These are phyloP conservation scores for Thalpophila matura DNA, from an alignment of 2,888 invertebrate genomes.

Conservation along the genomic window DNA sequence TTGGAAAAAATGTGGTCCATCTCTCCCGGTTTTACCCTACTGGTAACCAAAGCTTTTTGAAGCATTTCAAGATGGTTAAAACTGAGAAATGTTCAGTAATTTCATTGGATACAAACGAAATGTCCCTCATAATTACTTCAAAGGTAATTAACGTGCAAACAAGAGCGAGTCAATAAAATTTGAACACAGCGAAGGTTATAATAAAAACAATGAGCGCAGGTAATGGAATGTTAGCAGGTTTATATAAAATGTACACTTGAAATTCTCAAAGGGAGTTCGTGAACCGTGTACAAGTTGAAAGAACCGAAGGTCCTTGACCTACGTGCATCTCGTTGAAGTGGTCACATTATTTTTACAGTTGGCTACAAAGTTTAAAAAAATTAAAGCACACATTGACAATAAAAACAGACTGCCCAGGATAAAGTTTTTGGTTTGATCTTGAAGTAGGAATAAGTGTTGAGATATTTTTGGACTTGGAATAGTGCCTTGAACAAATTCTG, in stretches of 20 bases:
- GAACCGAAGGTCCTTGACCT: slow-evolving; percentile 49
- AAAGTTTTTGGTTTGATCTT: too few relatives aligned
- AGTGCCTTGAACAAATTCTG: too few relatives aligned
- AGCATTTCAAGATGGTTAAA: slow-evolving; percentile 17
- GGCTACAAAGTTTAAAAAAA: slow-evolving; percentile 7
- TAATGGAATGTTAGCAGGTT: slow-evolving; percentile 30
- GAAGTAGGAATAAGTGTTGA: too few relatives aligned
- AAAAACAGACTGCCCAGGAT: too few relatives aligned
- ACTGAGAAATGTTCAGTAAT: slow-evolving; percentile 12
- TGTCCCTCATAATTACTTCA: slow-evolving; percentile 40
- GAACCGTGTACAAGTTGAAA: slow-evolving; percentile 50
- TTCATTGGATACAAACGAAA: slow-evolving; percentile 12
- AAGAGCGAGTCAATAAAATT: slow-evolving; percentile 38
- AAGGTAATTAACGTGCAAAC: slow-evolving; percentile 44
- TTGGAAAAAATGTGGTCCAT: too few relatives aligned
- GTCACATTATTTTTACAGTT: slow-evolving; percentile 6
- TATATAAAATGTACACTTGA: slow-evolving; percentile 46
- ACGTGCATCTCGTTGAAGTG: slow-evolving; percentile 29
- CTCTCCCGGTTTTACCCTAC: too few relatives aligned
- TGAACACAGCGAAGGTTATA: slow-evolving; percentile 29
- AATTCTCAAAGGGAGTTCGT: slow-evolving; percentile 53
- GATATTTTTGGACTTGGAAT: too few relatives aligned
- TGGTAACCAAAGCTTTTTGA: neutral
- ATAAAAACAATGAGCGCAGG: slow-evolving; percentile 29
- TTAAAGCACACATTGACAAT: neutral